Evolutionary conservation across 1,140 invertebrate genomes (phyloP).

Genomic region (Asobara japonica): DNA sequence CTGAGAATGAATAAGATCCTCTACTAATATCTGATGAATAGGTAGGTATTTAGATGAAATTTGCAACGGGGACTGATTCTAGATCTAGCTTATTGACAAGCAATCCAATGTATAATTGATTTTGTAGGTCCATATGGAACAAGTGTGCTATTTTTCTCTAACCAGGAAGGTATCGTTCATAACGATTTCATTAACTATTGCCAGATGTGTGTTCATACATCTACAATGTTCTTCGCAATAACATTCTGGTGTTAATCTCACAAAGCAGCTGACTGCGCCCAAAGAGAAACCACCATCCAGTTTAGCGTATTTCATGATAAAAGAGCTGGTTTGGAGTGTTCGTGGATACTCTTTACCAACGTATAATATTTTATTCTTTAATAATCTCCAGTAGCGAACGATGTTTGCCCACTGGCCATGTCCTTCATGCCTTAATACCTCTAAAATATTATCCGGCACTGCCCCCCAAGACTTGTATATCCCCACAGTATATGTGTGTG

Average conservation of each 20-base stretch:
- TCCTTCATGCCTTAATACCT: not conserved
- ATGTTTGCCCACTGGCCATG: not conserved
- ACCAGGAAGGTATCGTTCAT: not conserved
- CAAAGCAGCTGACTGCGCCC: not conserved
- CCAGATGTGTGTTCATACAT: not conserved
- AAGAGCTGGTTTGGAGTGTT: not conserved
- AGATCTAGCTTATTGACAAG: not conserved
- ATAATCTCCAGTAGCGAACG: not conserved
- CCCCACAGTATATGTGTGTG: slow-evolving; percentile 33
- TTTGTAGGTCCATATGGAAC: not conserved
- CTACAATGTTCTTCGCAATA: not conserved
- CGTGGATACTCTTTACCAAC: not conserved
- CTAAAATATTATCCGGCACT: not conserved
- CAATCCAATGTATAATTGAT: not conserved
- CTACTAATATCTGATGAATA: no score
- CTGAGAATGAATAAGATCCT: no score
- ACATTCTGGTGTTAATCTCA: not conserved
- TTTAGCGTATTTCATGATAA: not conserved
- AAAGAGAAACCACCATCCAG: not conserved
- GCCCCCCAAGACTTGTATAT: slow-evolving; percentile 19
- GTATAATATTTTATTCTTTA: slow-evolving; percentile 6
- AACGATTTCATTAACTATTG: not conserved
- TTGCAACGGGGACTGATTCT: not conserved
- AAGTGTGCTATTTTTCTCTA: not conserved
- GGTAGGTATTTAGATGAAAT: no score